Base-by-base conservation (phyloP, 2,113 vertebrate species). In the Taxidea taxus region DNA sequence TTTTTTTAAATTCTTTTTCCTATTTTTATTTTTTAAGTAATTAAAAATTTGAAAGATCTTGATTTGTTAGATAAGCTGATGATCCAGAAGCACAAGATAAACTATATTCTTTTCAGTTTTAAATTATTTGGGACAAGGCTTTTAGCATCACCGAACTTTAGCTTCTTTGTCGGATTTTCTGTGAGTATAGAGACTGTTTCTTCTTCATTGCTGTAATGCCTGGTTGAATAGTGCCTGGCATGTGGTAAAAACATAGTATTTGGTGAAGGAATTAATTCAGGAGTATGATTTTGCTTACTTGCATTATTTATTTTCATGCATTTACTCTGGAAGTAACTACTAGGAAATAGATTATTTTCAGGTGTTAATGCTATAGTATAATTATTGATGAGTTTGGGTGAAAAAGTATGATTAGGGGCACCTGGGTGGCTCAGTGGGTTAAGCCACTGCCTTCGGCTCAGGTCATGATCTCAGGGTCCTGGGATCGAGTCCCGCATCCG, bases 291-390 rank as follows among this genome's bases (percentile, higher is more conserved):
- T 97, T 90, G 58, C 27, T 85, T 95, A 37, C 51, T 75, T 91
- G 72, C 12, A 16, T n/a, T 91, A 39, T 62, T 95, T 93, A 62
- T 93, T 96, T 82, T 93, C 51, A 80, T 87, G 16, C 10, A 84
- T 92, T 93, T 74, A 68, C 14, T 80, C 49, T 80, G 49, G 14
- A 93, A 91, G 31, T 81, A 92, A 74, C 58, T 98, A 39, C 64
- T 16, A 66, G 84, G 93, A 94, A 96, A 75, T 94, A 64, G 12
- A 1, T 64, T 97, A 20, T 95, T 91, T 97, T 94, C 10, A 49
- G 72, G 39, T 88, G 12, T 94, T 94, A 91, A 83, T 94, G 39
- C 27, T 84, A 56, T 7, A 87, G 1, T 58, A 23, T 74, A 75
- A 85, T 51, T 92, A 78, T 47, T 85, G 66, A 84, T 92, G 54